Evolutionary conservation across 2,113 vertebrate species (phyloP).

Genomic region (Anarhynchus alexandrinus): DNA sequence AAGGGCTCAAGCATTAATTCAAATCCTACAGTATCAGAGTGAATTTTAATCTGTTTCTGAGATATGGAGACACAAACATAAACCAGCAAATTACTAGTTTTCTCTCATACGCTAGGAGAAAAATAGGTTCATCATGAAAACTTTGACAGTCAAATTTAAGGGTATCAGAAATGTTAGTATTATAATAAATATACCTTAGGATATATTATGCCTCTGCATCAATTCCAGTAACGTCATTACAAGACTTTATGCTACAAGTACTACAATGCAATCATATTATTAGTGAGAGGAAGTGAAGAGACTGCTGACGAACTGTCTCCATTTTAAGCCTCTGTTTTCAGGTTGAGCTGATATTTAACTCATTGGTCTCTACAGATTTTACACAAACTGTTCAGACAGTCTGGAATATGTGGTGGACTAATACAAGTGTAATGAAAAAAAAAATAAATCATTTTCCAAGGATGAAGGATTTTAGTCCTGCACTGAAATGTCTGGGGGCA

Average conservation of each 20-base stretch:
- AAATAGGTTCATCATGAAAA: not conserved
- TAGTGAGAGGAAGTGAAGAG: not conserved
- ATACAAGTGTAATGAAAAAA: not conserved
- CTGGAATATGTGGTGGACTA: not conserved
- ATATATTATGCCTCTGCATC: not conserved
- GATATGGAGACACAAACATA: not conserved
- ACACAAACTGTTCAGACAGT: not conserved
- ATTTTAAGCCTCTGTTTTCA: not conserved
- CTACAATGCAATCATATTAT: not conserved
- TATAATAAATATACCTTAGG: not conserved
- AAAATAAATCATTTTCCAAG: not conserved
- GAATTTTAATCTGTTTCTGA: conserved; percentile 12
- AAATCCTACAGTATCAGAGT: not conserved
- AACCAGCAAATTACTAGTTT: not conserved
- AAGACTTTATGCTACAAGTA: not conserved
- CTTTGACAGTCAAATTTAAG: conserved; percentile 10
- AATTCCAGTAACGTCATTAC: not conserved
- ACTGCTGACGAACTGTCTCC: not conserved
- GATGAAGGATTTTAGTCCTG: not conserved
- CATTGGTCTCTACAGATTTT: not conserved
- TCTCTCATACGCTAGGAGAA: not conserved
- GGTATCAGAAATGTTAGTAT: not conserved
- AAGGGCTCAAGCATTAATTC: not conserved
- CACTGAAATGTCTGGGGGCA: not conserved
- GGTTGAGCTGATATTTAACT: not conserved